These are phyloP conservation scores for Semaprochilodus insignis DNA, from an alignment of 2,797 vertebrate genomes.

Conservation along the genomic window DNA sequence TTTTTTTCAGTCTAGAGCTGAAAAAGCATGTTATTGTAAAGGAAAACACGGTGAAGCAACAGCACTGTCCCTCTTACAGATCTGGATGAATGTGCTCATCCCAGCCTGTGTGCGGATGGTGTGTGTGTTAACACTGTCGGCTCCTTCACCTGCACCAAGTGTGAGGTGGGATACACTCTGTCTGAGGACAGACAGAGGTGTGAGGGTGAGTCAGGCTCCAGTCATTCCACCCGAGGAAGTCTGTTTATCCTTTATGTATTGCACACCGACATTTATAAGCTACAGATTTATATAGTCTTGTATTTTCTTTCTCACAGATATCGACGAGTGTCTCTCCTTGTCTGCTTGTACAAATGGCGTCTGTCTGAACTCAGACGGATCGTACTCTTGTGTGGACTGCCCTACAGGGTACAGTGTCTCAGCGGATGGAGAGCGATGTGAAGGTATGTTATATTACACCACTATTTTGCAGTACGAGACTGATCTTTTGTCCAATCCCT, in stretches of 20 bases:
- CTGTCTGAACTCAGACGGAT: slow-evolving; percentile 80
- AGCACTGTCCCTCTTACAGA: slow-evolving; percentile 77
- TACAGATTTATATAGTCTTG: slow-evolving; percentile 68
- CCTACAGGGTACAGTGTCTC: slow-evolving; percentile 76
- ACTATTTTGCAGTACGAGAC: background rate
- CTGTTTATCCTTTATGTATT: background rate
- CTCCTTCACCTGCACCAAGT: slow-evolving; percentile 88
- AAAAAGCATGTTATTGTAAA: no score
- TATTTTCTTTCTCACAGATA: slow-evolving; percentile 72
- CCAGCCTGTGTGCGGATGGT: slow-evolving; percentile 72
- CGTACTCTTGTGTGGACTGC: slow-evolving; percentile 76
- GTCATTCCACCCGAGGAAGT: background rate
- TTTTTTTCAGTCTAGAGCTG: no score
- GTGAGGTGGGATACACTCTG: slow-evolving; percentile 85
- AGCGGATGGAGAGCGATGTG: slow-evolving; percentile 76
- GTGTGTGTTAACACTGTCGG: slow-evolving; percentile 86
- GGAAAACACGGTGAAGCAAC: slow-evolving; percentile 19
- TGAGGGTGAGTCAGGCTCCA: slow-evolving; percentile 81
- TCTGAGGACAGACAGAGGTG: slow-evolving; percentile 88
- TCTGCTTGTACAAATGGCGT: slow-evolving; percentile 73
- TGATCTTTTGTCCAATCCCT: background rate
- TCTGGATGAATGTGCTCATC: slow-evolving; percentile 85
- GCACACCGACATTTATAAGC: background rate
- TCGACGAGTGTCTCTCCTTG: slow-evolving; percentile 79
- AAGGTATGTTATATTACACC: slow-evolving; percentile 70